Evolutionary conservation across 2,113 vertebrate genomes (phyloP), one percentile per base, ranked within the genome.

Genomic region (Siniperca knerii): DNA sequence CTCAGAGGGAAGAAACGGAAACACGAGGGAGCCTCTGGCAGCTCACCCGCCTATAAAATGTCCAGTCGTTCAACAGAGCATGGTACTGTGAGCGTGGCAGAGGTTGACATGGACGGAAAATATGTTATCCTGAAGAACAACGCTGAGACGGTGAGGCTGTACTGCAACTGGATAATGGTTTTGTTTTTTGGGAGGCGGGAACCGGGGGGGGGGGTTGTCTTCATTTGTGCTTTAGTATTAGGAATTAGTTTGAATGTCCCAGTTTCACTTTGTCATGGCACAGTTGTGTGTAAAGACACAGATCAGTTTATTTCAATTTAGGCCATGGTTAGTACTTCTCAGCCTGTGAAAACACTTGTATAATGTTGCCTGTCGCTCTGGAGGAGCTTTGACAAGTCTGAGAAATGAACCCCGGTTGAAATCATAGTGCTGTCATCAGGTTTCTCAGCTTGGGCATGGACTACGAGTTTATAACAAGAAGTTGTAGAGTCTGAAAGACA

Each of bases 41-140:
- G 80, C 75, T 93, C 91, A 0, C 89, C 73, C 0, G 91, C 87
- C 9, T 95, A 91, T 72, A 96, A 96, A 75, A 92, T 94, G 33
- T 85, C 95, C 73, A 95, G 96, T 70, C 95, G 88, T 21, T 90
- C 94, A 4, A 90, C 93, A 0, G 78, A 90, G 20, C 85, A 69
- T 4, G 94, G 96, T 7, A 75, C 69, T 0, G 21, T 98, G 62
- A 95, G 94, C 35, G 95, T 98, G 68, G 95, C 95, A 9, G 96
- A 97, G 77, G 93, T 97, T 0, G 96, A 98, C 69, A 40, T 81
- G 40, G 95, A 96, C 0, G 97, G 97, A 16, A 96, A 91, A 73
- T 97, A 93, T 75, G 87, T 98, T 46, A 92, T 75, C 76, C 93
- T 98, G 80, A 96, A 92, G 92, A 98, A 98, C 91, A 94, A 92